A percentile compares a stretch with the other conserved stretches of the same genome.
phyloP scores from a whole-genome alignment of 1,140 invertebrate genomes.

The Diorhabda sublineata region DNA sequence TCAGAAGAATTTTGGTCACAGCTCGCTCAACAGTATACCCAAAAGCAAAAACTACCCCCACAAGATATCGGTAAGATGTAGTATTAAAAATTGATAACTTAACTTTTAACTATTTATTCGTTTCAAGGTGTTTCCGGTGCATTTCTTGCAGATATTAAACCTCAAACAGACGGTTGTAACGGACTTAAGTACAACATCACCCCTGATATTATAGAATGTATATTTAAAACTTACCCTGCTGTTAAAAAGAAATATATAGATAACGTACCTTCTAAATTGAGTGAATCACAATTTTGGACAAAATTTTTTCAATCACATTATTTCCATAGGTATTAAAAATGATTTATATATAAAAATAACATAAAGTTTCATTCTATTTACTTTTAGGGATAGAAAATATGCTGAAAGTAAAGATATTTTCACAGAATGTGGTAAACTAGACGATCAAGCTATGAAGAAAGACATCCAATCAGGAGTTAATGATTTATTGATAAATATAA shows the following conservation, averaged over 20 bases:
- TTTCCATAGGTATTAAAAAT: conserved; percentile 71
- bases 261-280: conserved; percentile 92
- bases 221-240: conserved; percentile 99
- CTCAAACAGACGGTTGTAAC: conserved; percentile 95
- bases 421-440: conserved; percentile 93
- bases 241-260: conserved; percentile 96
- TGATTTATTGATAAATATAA: conserved; percentile 77
- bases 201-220: conserved; percentile 93
- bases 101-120: neutral
- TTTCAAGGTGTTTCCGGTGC: conserved; percentile 74
- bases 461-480: conserved; percentile 74
- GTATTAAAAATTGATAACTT: neutral
- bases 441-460: conserved; percentile 81
- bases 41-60: conserved; percentile 63
- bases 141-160: conserved; percentile 91
- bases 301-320: conserved; percentile 99
- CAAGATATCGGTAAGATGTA: conserved; percentile 72
- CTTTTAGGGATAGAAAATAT: conserved; percentile 72
- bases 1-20: conserved; percentile 96
- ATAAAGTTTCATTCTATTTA: neutral
- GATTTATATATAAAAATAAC: neutral
- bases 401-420: conserved; percentile 90
- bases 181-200: conserved; percentile 97
- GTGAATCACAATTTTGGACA: conserved; percentile 97
- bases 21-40: conserved; percentile 73